Evolutionary conservation across 2,113 vertebrate species (phyloP), one percentile per base, ranked within the genome.

Genomic region (Sebastes fasciatus): DNA sequence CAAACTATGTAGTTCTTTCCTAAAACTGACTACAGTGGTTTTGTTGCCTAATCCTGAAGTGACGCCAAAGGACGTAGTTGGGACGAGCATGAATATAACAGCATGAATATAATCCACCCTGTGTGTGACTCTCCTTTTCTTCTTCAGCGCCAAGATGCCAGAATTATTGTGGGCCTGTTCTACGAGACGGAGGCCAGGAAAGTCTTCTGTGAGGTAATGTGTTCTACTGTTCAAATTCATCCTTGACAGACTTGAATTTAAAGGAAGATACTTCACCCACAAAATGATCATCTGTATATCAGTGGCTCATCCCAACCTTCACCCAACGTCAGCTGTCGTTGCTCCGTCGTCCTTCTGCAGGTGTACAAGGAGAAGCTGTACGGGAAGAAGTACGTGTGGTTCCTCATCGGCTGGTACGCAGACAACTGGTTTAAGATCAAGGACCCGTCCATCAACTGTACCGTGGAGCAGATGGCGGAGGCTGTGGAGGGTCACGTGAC

Each of bases 391-490:
- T 96, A 97, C 0, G 97, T 98, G 58, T 98, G 97, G 97, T 98
- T 98, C 90, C 95, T 98, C 74, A 98, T 98, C 0, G 97, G 97
- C 49, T 98, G 97, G 97, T 98, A 98, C 0, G 96, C 97, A 0
- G 97, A 98, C 93, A 98, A 97, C 57, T 98, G 97, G 97, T 98
- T 97, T 85, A 97, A 97, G 82, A 97, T 93, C 81, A 96, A 97
- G 12, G 97, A 98, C 52, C 95, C 96, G 0, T 95, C 97, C 74
- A 97, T 98, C 89, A 98, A 98, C 94, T 98, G 97, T 88, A 97
- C 97, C 0, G 96, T 97, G 90, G 97, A 97, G 0, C 96, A 98
- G 88, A 98, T 98, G 97, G 96, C 96, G 0, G 96, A 97, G 91
- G 97, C 97, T 0, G 97, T 98, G 43, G 97, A 98, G 64, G 97